phyloP scores from a whole-genome alignment of 2,113 vertebrate genomes.

The Cyanistes caeruleus region DNA sequence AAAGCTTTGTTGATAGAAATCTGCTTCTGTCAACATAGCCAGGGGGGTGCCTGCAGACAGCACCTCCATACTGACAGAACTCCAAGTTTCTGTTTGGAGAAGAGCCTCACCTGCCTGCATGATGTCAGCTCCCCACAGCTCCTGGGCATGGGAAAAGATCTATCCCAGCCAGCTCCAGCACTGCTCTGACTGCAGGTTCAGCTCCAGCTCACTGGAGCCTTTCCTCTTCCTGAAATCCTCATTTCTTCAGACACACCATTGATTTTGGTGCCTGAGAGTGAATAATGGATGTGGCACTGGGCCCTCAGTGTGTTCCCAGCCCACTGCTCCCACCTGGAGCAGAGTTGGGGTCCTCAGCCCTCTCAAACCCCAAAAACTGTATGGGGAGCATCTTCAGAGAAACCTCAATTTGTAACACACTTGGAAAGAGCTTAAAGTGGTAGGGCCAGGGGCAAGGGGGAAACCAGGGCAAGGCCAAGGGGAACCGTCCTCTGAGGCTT shows the following conservation, averaged over 20 bases:
- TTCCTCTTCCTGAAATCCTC: not conserved
- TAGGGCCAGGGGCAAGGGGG: not conserved
- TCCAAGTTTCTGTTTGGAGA: conserved; percentile 60
- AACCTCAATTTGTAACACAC: not conserved
- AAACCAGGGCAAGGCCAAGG: not conserved
- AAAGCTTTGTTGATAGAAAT: conserved; percentile 65
- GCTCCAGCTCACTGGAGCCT: not conserved
- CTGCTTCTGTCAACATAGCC: conserved; percentile 52
- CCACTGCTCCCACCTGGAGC: not conserved
- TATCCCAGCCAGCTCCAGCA: not conserved
- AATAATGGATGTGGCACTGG: not conserved
- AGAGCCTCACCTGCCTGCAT: not conserved
- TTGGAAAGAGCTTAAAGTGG: not conserved
- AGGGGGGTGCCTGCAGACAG: not conserved
- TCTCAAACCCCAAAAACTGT: not conserved
- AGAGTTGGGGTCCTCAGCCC: not conserved
- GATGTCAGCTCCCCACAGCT: not conserved
- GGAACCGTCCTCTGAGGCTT: not conserved
- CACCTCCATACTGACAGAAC: not conserved
- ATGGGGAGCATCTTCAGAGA: conserved; percentile 26
- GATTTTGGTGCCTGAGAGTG: rapidly evolving
- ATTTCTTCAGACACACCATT: rapidly evolving
- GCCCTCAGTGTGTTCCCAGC: not conserved
- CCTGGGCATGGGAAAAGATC: not conserved
- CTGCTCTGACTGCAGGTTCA: not conserved